A percentile compares a stretch with the other conserved stretches of the same genome.
Evolutionary conservation across 2,888 invertebrate genomes (phyloP).

Genomic region (Nymphalis c-album): DNA sequence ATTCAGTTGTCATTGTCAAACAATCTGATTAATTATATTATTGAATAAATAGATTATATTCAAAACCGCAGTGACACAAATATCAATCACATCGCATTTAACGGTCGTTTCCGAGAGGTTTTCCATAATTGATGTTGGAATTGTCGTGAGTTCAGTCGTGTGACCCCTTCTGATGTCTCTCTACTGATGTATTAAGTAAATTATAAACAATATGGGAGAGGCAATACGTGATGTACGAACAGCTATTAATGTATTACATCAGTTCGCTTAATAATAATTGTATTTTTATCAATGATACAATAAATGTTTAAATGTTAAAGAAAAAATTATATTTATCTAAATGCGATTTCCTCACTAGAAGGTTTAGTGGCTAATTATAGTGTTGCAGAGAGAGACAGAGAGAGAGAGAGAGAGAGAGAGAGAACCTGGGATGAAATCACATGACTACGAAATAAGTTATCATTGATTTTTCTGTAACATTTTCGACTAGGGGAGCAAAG

Average conservation of each 20-base stretch:
- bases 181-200: slow-evolving; percentile 12
- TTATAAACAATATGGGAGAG: slow-evolving; percentile 12
- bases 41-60: slow-evolving; percentile 17
- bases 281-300: no score
- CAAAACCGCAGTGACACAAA: slow-evolving; percentile 7
- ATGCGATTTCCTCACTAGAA: no score
- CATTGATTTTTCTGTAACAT: no score
- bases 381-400: no score
- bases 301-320: no score
- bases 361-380: no score
- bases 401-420: no score
- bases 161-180: slow-evolving; percentile 23
- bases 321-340: no score
- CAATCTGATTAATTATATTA: slow-evolving; percentile 8
- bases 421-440: no score
- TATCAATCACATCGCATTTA: slow-evolving; percentile 22
- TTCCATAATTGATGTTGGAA: slow-evolving; percentile 33
- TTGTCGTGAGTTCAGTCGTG: slow-evolving; percentile 28
- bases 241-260: not conserved
- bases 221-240: not conserved
- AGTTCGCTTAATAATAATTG: no score
- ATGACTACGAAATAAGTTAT: no score
- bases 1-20: slow-evolving; percentile 8
- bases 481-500: no score
- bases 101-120: slow-evolving; percentile 20